A percentile compares a stretch with the other conserved stretches of the same genome.
Evolutionary conservation across 2,113 vertebrate genomes (phyloP).

Genomic region (Aplodontia rufa): DNA sequence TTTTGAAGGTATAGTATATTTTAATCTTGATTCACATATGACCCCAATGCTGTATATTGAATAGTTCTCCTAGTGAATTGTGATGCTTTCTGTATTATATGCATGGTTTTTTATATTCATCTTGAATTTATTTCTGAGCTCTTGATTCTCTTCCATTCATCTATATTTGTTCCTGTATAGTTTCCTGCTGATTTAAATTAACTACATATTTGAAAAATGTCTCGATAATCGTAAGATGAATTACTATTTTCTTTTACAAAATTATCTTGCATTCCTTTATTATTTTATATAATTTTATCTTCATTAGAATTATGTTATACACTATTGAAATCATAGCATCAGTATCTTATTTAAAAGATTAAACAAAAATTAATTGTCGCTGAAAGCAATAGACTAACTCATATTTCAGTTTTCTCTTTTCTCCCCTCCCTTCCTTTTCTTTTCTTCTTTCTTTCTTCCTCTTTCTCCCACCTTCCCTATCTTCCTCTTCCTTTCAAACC

Average conservation of each 20-base stretch:
- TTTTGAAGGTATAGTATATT: background rate
- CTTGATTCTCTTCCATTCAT: background rate
- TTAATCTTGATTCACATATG: background rate
- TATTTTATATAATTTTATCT: background rate
- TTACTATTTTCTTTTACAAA: background rate
- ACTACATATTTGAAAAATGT: background rate
- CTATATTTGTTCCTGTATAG: background rate
- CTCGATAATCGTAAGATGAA: background rate
- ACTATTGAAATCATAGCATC: background rate
- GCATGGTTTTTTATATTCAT: background rate
- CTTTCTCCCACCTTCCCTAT: accelerated
- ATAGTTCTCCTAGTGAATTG: background rate
- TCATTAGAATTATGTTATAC: background rate
- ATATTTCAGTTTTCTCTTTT: background rate
- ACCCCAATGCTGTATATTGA: background rate
- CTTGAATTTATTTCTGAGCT: background rate
- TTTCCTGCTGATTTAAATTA: background rate
- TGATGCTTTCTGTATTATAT: background rate
- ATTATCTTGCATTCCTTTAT: background rate
- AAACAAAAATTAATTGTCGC: background rate
- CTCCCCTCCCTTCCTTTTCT: too few species aligned
- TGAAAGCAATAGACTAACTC: background rate
- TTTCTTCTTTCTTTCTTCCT: too few species aligned
- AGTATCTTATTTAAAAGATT: background rate
- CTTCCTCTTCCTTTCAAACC: background rate